These are phyloP conservation scores for Drosophila histrio DNA, from an alignment of 2,888 invertebrate genomes.

Conservation along the genomic window DNA sequence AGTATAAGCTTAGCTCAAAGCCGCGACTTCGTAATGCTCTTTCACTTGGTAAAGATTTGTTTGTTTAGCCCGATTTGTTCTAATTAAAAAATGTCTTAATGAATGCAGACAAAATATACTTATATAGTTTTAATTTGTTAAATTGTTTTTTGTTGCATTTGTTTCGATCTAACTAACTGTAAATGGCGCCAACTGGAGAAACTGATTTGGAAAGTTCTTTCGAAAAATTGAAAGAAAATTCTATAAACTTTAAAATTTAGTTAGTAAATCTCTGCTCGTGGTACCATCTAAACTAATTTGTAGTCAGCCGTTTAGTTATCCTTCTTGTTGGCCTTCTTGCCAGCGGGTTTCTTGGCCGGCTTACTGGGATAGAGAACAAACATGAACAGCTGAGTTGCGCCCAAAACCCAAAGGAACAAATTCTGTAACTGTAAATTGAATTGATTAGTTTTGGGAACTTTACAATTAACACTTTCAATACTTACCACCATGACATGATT, in stretches of 20 bases:
- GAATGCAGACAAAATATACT: conserved; percentile 36
- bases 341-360: conserved; percentile 73
- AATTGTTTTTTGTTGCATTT: conserved; percentile 11
- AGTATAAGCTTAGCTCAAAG: conserved; percentile 36
- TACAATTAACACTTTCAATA: neutral
- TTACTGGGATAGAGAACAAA: conserved; percentile 89
- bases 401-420: conserved; percentile 87
- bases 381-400: conserved; percentile 87
- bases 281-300: conserved; percentile 27
- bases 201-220: neutral
- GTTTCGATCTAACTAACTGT: conserved; percentile 18
- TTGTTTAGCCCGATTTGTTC: conserved; percentile 45
- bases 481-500: conserved; percentile 81
- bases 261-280: conserved; percentile 1
- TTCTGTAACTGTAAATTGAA: conserved; percentile 90
- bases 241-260: neutral
- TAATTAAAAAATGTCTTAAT: conserved; percentile 48
- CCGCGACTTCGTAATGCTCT: conserved; percentile 17
- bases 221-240: neutral
- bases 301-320: conserved; percentile 40
- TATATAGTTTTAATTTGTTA: conserved; percentile 34
- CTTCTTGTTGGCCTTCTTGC: conserved; percentile 72
- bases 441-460: neutral
- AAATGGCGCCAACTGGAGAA: conserved; percentile 6
- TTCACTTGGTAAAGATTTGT: conserved; percentile 9